Evolutionary conservation across 1,140 invertebrate species (phyloP).

Genomic region (Propsilocerus akamusi): DNA sequence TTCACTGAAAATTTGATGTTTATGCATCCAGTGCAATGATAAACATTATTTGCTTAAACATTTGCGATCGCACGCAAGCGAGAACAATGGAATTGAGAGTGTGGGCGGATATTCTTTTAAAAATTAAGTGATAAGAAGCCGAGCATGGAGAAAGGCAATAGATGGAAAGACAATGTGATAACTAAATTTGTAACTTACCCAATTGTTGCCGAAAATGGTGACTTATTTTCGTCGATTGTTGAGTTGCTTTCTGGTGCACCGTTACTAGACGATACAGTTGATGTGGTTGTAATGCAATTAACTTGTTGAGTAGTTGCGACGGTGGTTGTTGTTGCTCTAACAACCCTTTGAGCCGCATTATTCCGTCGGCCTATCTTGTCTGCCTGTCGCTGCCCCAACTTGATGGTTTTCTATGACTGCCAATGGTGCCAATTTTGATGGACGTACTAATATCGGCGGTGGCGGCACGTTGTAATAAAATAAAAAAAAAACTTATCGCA

Average conservation of each 20-base stretch:
- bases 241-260: not conserved
- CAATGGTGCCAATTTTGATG: not conserved
- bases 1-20: too few relatives aligned
- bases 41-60: too few relatives aligned
- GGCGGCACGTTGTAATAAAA: not conserved
- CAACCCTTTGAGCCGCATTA: constrained; percentile 8
- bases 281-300: not conserved
- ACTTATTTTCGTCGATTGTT: not conserved
- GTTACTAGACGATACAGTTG: not conserved
- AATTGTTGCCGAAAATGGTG: not conserved
- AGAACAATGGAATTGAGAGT: too few relatives aligned
- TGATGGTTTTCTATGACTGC: not conserved
- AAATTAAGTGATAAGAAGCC: too few relatives aligned
- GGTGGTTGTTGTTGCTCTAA: not conserved
- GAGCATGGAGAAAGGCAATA: too few relatives aligned
- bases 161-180: too few relatives aligned
- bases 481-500: too few relatives aligned
- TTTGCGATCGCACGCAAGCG: too few relatives aligned
- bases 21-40: too few relatives aligned
- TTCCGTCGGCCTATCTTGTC: constrained; percentile 6
- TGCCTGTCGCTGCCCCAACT: constrained; percentile 8
- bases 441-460: not conserved
- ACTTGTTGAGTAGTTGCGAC: not conserved
- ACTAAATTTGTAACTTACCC: not conserved
- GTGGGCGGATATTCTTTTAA: too few relatives aligned